A percentile compares a stretch with the other conserved stretches of the same genome.
Conservation (phyloP, 2,888 invertebrate genomes). For the Patella pellucida region DNA sequence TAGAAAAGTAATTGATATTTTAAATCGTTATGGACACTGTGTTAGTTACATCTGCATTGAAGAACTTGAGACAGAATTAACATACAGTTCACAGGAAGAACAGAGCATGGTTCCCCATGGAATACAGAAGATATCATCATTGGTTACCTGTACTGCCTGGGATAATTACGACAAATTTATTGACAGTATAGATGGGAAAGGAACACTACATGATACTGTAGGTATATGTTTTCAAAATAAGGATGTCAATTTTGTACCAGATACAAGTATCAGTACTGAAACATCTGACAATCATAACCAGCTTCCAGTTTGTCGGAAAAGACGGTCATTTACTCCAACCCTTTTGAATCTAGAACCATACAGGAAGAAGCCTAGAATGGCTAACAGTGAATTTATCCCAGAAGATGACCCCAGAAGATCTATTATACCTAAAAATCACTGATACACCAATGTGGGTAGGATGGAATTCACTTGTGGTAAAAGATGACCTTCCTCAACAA, state of each 20-base stretch:
- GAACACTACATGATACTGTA: constrained; percentile 37
- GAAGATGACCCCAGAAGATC: constrained; percentile 2
- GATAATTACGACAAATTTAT: constrained; percentile 37
- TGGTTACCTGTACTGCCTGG: constrained; percentile 31
- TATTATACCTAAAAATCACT: not conserved
- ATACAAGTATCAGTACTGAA: no score
- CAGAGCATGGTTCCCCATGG: constrained; percentile 29
- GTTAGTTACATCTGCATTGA: constrained; percentile 25
- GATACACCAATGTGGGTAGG: constrained; percentile 34
- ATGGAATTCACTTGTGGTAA: constrained; percentile 31
- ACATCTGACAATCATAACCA: no score
- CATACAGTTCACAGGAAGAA: constrained; percentile 14
- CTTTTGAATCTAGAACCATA: constrained; percentile 22
- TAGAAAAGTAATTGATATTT: constrained; percentile 27
- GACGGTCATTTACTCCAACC: not conserved
- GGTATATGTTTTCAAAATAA: constrained; percentile 37
- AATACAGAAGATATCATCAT: constrained; percentile 16
- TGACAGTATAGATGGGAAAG: constrained; percentile 35
- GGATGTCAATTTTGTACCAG: no score
- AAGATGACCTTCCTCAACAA: constrained; percentile 33
- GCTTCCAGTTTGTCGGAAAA: not conserved
- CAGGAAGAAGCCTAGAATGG: constrained; percentile 31
- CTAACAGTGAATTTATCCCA: constrained; percentile 13
- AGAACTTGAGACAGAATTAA: constrained; percentile 31
- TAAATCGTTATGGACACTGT: constrained; percentile 31